Evolutionary conservation across 2,888 invertebrate genomes (phyloP), one percentile per base, ranked within the genome.

Genomic region (Drosophila nr. perissopoda): DNA sequence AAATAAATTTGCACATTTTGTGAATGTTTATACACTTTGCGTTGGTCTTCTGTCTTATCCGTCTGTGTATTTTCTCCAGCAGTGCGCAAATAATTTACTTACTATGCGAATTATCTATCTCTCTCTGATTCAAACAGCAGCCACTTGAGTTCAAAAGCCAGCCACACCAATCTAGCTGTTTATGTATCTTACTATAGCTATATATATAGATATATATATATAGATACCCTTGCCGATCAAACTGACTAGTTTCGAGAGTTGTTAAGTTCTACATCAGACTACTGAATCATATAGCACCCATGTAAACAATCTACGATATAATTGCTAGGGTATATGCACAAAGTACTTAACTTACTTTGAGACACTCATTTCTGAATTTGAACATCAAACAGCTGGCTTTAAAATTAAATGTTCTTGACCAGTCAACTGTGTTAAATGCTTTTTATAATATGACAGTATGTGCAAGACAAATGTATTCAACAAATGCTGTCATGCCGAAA

Each of bases 1-100:
- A 89, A 87, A 86, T 89, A 83, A 89, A 86, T 86, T 86, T 82
- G 87, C 86, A 89, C 87, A 87, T 80, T 80, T 78, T 57, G 25
- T 57, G 58, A 48, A 49, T 76, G 60, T 67, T 54, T 76, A 70
- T 62, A 56, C 54, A 62, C 64, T 62, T 61, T 58, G 58, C 46
- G 53, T 52, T 21, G 8, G 66, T 11, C 27, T 36, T 51, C 18
- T 60, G 34, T 66, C n/a, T 42, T 42, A 36, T 49, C 3, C 6
- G 49, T 61, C 21, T 25, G 21, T 75, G 42, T 61, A n/a, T 64
- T 21, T 68, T 54, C 25, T 70, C 52, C 51, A 60, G 21, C 57
- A 65, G 75, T 62, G 73, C 70, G 64, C 66, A 79, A 85, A 73
- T 77, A 76, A 67, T 85, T 80, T 77, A 73, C 72, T 79, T 63